Percentiles rank a stretch among this genome's conserved stretches.
phyloP scores from a whole-genome alignment of 2,888 invertebrate genomes.

The Hirtodrosophila cameraria region DNA sequence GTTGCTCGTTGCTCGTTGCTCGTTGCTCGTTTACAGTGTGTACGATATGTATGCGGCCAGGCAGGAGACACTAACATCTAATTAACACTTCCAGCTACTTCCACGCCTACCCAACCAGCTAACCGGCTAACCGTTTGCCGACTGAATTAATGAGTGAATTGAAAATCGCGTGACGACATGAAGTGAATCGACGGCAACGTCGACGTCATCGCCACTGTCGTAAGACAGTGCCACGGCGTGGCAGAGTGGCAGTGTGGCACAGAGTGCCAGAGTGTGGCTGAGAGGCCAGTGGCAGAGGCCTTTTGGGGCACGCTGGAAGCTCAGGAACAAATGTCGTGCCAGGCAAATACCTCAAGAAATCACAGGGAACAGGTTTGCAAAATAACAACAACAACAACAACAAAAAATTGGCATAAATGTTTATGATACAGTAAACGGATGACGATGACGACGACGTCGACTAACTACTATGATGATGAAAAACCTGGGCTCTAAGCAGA shows the following conservation, averaged over 20 bases:
- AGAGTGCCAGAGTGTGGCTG: slow-evolving; percentile 15
- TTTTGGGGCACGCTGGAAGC: slow-evolving; percentile 51
- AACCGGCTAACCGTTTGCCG: slow-evolving; percentile 74
- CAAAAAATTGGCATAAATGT: slow-evolving; percentile 68
- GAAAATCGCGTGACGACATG: slow-evolving; percentile 78
- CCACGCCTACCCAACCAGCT: slow-evolving; percentile 72
- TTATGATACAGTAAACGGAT: slow-evolving; percentile 77
- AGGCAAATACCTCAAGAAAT: slow-evolving; percentile 67
- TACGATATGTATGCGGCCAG: slow-evolving; percentile 10
- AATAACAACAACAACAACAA: slow-evolving; percentile 21
- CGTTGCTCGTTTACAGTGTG: slow-evolving; percentile 5
- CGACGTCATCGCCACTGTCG: slow-evolving; percentile 36
- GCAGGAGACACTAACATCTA: slow-evolving; percentile 65
- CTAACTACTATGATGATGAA: slow-evolving; percentile 61
- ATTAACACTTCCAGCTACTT: slow-evolving; percentile 77
- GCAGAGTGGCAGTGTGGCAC: slow-evolving; percentile 24
- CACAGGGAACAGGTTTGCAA: slow-evolving; percentile 66
- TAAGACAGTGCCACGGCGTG: slow-evolving; percentile 26
- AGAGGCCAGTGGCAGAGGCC: slow-evolving; percentile 9
- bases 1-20: too few species aligned
- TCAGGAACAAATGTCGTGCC: slow-evolving; percentile 77
- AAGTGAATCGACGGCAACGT: slow-evolving; percentile 52
- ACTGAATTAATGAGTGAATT: slow-evolving; percentile 77
- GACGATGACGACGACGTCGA: slow-evolving; percentile 40
- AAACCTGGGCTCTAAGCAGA: slow-evolving; percentile 24